Evolutionary conservation across 53 echinoderm and acorn worm genomes (phyloP).

Genomic region (Actinopyga echinites): DNA sequence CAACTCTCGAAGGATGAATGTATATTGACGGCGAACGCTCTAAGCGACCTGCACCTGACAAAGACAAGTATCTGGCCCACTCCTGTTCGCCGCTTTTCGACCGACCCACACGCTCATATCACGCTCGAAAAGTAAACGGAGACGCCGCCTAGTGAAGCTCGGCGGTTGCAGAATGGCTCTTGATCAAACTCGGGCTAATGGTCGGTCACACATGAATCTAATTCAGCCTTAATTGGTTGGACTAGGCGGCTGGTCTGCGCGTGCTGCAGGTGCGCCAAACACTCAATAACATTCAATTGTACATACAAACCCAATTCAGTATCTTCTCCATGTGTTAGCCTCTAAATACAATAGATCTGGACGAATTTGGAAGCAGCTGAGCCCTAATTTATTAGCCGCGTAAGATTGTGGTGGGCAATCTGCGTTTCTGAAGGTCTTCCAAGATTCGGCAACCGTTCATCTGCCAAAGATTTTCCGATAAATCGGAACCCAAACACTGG

Average conservation of each 20-base stretch:
- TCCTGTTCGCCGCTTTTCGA: conserved; percentile 56
- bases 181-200: conserved; percentile 92
- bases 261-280: conserved; percentile 90
- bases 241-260: conserved; percentile 77
- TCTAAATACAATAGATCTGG: conserved; percentile 95
- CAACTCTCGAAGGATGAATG: conserved; percentile 63
- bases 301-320: conserved; percentile 99
- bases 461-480: conserved; percentile 24
- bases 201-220: conserved; percentile 96
- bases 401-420: conserved; percentile 70
- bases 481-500: conserved; percentile 45
- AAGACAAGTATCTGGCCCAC: conserved; percentile 65
- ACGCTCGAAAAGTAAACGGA: conserved; percentile 97
- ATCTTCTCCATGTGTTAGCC: conserved; percentile 96
- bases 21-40: conserved; percentile 57
- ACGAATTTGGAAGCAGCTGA: conserved; percentile 89
- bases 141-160: conserved; percentile 77
- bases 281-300: conserved; percentile 99
- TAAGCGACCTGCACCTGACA: conserved; percentile 69
- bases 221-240: conserved; percentile 96
- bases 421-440: conserved; percentile 51
- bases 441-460: conserved; percentile 53
- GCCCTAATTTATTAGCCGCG: conserved; percentile 93
- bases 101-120: conserved; percentile 86
- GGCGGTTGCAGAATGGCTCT: conserved; percentile 68